Evolutionary conservation across 1,140 invertebrate genomes (phyloP).

Genomic region (Berghia stephanieae): DNA sequence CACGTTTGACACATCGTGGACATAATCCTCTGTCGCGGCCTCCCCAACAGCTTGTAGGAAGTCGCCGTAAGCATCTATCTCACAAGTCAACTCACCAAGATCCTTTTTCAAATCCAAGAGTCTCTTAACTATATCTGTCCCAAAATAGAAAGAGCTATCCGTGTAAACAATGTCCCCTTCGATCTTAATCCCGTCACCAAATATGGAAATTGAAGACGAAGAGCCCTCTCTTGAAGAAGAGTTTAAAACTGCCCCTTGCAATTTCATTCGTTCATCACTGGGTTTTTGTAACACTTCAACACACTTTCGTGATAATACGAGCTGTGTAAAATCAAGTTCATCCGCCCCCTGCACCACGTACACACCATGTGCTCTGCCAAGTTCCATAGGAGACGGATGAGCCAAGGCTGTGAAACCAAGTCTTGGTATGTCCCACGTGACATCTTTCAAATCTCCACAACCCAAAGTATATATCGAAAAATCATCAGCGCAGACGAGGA

Average conservation of each 20-base stretch:
- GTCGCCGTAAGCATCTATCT: constrained; percentile 70
- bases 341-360: constrained; percentile 61
- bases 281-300: constrained; percentile 69
- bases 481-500: constrained; percentile 68
- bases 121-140: constrained; percentile 59
- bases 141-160: constrained; percentile 69
- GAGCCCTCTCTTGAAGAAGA: constrained; percentile 25
- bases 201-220: no score
- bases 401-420: constrained; percentile 67
- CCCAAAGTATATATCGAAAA: constrained; percentile 65
- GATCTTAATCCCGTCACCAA: constrained; percentile 41
- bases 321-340: constrained; percentile 35
- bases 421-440: constrained; percentile 54
- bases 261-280: constrained; percentile 58
- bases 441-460: no score
- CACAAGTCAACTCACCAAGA: constrained; percentile 59
- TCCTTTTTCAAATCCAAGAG: constrained; percentile 60
- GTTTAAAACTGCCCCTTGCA: constrained; percentile 60
- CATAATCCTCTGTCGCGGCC: constrained; percentile 54
- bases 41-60: constrained; percentile 68
- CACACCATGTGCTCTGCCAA: constrained; percentile 68
- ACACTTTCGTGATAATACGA: constrained; percentile 53
- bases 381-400: constrained; percentile 65
- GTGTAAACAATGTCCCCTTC: constrained; percentile 63
- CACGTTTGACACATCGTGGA: constrained; percentile 56